phyloP scores from a whole-genome alignment of 2,888 invertebrate genomes.

The Drosophila maculinotata region DNA sequence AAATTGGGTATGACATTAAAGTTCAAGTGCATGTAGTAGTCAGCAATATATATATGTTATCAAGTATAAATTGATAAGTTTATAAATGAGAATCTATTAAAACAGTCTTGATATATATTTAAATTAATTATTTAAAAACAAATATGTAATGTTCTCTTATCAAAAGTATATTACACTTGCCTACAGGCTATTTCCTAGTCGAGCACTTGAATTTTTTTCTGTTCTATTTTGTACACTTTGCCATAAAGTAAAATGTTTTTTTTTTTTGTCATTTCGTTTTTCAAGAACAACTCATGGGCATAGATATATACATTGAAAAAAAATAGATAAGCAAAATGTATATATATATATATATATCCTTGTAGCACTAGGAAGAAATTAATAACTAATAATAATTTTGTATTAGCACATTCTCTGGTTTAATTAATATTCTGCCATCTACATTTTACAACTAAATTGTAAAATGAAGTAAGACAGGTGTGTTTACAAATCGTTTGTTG shows the following conservation, averaged over 20 bases:
- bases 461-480: too few species aligned
- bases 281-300: background rate
- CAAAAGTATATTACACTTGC: background rate
- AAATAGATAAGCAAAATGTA: background rate
- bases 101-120: background rate
- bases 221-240: conserved; percentile 10
- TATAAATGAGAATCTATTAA: too few species aligned
- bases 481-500: background rate
- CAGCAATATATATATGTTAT: background rate
- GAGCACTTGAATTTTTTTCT: background rate
- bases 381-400: too few species aligned
- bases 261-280: background rate
- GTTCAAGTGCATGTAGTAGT: background rate
- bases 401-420: too few species aligned
- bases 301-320: background rate
- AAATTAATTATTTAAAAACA: background rate
- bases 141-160: background rate
- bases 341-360: too few species aligned
- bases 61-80: background rate
- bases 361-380: too few species aligned
- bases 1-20: background rate
- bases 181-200: conserved; percentile 3
- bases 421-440: background rate
- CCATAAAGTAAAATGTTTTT: conserved; percentile 3
- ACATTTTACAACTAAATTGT: background rate